Base-by-base conservation (phyloP, 2,113 vertebrate species). In the Xenus cinereus region DNA sequence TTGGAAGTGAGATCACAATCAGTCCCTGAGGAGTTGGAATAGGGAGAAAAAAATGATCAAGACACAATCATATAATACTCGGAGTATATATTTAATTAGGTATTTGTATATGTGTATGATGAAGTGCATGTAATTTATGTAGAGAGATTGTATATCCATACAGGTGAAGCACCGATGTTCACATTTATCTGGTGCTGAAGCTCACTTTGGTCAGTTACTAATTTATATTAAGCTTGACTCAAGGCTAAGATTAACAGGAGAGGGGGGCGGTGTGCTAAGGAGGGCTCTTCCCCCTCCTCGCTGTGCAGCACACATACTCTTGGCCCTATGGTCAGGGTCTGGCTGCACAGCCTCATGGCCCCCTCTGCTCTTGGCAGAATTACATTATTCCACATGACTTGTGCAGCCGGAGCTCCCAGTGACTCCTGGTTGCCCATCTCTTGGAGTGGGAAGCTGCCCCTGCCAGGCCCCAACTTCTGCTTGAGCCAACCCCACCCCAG, bases 241-340 rank as follows among this genome's bases (percentile, higher is more conserved):
- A 7, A 45, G 56, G 46, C 54, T 32, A 6, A 7, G 80, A 6
- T 14, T 12, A 48, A 22, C 11, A 18, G 41, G 41, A 15, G 7
- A 16, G 6, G 37, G 41, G 14, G 57, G 45, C 22, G 7, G 45
- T 0, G 35, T 18, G 45, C 45, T 57, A 6, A 13, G 64, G 15
- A 28, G 17, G 39, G 17, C 1, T 43, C 12, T 59, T 66, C 4
- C 12, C 9, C 51, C 14, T 57, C 43, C 62, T 16, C 2, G 4
- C 41, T 26, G 16, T 3, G 23, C 2, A 8, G 18, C 30, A 16
- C 20, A 18, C 10, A 10, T 3, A 5, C 21, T 35, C 27, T n/a
- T 5, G 22, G 51, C 57, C 35, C 32, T 0, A 0, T 2, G 15
- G 45, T 18, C 56, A 13, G 33, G n/a, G 33, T 41, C 57, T 0